Evolutionary conservation across 1,140 invertebrate species (phyloP).

Genomic region (Scaptomyza graminum): DNA sequence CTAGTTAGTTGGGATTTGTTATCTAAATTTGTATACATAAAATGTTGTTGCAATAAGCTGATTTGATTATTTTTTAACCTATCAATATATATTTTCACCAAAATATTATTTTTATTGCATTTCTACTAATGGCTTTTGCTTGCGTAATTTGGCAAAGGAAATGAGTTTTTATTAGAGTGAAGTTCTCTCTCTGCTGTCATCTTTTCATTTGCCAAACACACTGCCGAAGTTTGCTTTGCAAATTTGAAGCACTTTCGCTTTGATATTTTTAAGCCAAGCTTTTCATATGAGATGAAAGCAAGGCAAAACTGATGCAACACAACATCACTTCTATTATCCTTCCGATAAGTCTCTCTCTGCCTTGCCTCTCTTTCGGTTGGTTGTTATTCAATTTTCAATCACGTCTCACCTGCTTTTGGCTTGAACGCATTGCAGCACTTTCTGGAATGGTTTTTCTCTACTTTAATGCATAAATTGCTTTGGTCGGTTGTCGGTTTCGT

Average conservation of each 20-base stretch:
- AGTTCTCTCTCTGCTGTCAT: background rate
- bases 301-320: slow-evolving; percentile 12
- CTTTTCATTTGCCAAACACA: background rate
- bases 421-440: slow-evolving; percentile 6
- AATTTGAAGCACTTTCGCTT: slow-evolving; percentile 26
- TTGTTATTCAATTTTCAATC: slow-evolving; percentile 46
- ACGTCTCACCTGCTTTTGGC: slow-evolving; percentile 4
- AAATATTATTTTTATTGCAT: too few relatives aligned
- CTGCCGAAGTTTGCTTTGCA: background rate
- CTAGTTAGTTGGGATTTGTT: too few relatives aligned
- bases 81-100: too few relatives aligned
- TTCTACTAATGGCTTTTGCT: background rate
- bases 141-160: background rate
- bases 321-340: background rate
- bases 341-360: background rate
- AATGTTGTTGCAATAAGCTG: background rate
- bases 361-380: background rate
- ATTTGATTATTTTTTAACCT: background rate
- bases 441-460: too few relatives aligned
- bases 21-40: too few relatives aligned
- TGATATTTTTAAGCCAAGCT: slow-evolving; percentile 8
- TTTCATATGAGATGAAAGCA: slow-evolving; percentile 2
- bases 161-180: background rate
- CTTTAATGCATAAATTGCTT: slow-evolving; percentile 22
- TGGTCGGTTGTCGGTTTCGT: background rate